Conservation (phyloP, 2,888 invertebrate genomes). For the Drosophila formosana region DNA sequence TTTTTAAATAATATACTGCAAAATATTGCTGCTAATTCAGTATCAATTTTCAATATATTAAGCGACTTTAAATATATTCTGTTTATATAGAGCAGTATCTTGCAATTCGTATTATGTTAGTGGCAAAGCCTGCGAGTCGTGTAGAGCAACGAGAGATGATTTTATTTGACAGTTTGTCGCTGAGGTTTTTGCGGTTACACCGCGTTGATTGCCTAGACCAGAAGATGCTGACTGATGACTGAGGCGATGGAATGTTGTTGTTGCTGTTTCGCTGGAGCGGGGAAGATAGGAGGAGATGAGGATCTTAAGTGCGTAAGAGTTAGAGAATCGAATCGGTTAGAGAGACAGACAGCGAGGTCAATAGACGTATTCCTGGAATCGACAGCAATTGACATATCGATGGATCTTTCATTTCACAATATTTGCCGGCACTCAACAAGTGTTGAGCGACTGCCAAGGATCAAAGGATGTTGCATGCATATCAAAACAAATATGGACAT, state of each 20-base stretch:
- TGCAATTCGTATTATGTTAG: conserved; percentile 1
- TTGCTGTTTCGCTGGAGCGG: too few relatives aligned
- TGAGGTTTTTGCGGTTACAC: conserved; percentile 54
- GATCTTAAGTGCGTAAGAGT: conserved; percentile 22
- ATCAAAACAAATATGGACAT: conserved; percentile 64
- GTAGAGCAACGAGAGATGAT: conserved; percentile 40
- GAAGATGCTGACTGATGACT: not conserved
- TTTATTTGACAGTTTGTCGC: conserved; percentile 65
- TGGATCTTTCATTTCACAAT: conserved; percentile 56
- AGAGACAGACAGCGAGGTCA: conserved; percentile 25
- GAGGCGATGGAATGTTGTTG: not conserved
- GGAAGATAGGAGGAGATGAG: not conserved
- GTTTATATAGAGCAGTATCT: too few relatives aligned
- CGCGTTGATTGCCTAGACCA: conserved; percentile 45
- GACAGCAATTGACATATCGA: conserved; percentile 21
- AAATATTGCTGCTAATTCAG: too few relatives aligned
- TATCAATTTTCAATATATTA: too few relatives aligned
- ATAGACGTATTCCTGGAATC: conserved; percentile 52
- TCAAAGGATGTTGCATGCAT: conserved; percentile 48
- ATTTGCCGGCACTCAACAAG: conserved; percentile 52
- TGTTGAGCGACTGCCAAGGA: not conserved
- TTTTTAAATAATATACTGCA: too few relatives aligned
- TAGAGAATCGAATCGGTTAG: conserved; percentile 24
- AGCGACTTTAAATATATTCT: too few relatives aligned
- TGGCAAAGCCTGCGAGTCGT: not conserved